A percentile compares a stretch with the other conserved stretches of the same genome.
Conservation (phyloP, 2,888 invertebrate species). For the Agrenia bidenticulata region DNA sequence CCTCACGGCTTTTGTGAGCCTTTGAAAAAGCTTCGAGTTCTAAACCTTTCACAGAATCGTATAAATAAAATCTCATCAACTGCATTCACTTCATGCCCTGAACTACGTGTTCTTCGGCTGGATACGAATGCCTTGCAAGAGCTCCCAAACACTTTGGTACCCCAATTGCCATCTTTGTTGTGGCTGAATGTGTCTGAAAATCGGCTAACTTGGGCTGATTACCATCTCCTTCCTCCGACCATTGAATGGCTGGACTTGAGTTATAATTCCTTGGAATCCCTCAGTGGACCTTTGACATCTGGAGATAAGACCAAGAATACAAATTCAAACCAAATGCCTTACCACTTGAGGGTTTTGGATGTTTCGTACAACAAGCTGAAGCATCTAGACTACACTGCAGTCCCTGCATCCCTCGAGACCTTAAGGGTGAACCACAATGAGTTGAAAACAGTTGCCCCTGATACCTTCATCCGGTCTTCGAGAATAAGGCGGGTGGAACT, state of each 20-base stretch:
- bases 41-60: slow-evolving; percentile 82
- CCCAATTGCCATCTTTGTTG: slow-evolving; percentile 70
- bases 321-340: slow-evolving; percentile 34
- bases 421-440: slow-evolving; percentile 88
- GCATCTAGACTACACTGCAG: slow-evolving; percentile 76
- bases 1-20: slow-evolving; percentile 85
- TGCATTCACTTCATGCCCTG: slow-evolving; percentile 76
- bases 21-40: slow-evolving; percentile 76
- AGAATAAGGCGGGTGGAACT: slow-evolving; percentile 84
- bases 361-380: slow-evolving; percentile 86
- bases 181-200: slow-evolving; percentile 92
- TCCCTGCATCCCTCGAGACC: slow-evolving; percentile 84
- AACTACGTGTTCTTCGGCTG: slow-evolving; percentile 81
- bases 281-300: slow-evolving; percentile 70
- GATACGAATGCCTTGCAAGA: slow-evolving; percentile 62
- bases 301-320: slow-evolving; percentile 59
- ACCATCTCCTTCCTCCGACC: slow-evolving; percentile 75
- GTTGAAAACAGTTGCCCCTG: slow-evolving; percentile 76
- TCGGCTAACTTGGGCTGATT: slow-evolving; percentile 82
- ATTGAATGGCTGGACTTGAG: slow-evolving; percentile 88
- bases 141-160: slow-evolving; percentile 23
- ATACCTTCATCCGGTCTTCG: slow-evolving; percentile 82
- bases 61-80: slow-evolving; percentile 58
- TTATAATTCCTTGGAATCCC: slow-evolving; percentile 77
- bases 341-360: slow-evolving; percentile 65